Base-by-base conservation (phyloP, 2,113 vertebrate species). In the Caloenas nicobarica region DNA sequence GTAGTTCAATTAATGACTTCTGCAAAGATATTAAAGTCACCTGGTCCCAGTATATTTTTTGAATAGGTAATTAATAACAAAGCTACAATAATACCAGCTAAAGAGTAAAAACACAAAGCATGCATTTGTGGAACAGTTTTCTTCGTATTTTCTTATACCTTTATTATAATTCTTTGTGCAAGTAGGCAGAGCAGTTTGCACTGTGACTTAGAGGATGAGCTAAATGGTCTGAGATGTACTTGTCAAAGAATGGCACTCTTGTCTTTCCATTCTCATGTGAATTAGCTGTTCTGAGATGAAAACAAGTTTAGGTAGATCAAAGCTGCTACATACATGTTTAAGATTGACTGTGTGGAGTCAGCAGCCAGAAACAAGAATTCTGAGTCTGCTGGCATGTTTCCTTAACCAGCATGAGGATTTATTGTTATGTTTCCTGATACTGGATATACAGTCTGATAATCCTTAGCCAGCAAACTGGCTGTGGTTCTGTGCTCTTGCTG, bases 361-460 rank as follows among this genome's bases (percentile, higher is more conserved):
- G 54, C 78, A 44, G 46, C 29, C 83, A 58, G 56, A 86, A 88
- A 68, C 16, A 38, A 58, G 69, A 80, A 72, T 88, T 83, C 82
- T 58, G 50, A 64, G 60, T 77, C n/a, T 62, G 38, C 44, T 51
- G 7, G 16, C 73, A 38, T 88, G 62, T 89, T 85, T 91, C 54
- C 90, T 96, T 92, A 92, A 86, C 85, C 50, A 92, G 34, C 16
- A 73, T 57, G 33, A 93, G 38, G 61, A 48, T 91, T 95, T 93
- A 51, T 86, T 90, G 79, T 18, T 77, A 60, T 57, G 23, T 94
- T 95, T 94, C 76, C 80, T 93, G 86, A 74, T 48, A 42, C 31
- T 87, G 56, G 40, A 60, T 80, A 36, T 42, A 34, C 33, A 73
- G n/a, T 56, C 74, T 60, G 78, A 46, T 93, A 82, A 82, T 92